A percentile compares a stretch with the other conserved stretches of the same genome.
Conservation (phyloP, 2,888 invertebrate genomes). For the Agrotis puta region DNA sequence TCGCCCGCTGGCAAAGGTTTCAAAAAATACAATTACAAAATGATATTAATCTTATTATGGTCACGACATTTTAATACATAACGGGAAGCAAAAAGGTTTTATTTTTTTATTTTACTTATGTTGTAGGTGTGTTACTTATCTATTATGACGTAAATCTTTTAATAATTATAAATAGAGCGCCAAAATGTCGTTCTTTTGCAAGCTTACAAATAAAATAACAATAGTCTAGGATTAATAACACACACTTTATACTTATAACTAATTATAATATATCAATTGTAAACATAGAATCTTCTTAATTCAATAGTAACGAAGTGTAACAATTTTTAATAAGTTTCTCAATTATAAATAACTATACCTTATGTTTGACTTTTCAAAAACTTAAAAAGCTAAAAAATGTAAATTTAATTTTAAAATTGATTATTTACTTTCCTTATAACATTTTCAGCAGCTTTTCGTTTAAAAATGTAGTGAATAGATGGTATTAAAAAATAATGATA, state of each 20-base stretch:
- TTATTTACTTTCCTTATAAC: no score
- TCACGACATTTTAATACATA: neutral
- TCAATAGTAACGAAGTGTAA: neutral
- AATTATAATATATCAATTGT: no score
- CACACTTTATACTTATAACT: no score
- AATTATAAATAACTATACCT: no score
- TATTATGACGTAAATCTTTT: neutral
- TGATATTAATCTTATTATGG: neutral
- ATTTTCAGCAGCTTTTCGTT: neutral
- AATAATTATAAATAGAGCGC: no score
- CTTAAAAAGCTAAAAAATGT: no score
- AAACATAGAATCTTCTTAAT: neutral
- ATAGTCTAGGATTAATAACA: neutral
- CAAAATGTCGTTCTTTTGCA: neutral
- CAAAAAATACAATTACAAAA: neutral
- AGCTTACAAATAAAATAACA: neutral
- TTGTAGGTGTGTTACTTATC: neutral
- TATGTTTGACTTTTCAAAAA: no score
- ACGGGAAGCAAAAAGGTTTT: neutral
- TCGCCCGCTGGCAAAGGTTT: no score
- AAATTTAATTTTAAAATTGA: no score
- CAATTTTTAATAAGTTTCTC: no score
- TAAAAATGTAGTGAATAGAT: slow-evolving; percentile 6
- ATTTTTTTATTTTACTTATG: neutral
- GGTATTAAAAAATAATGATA: slow-evolving; percentile 2